These are phyloP conservation scores for Oreochromis aureus DNA, from an alignment of 2,113 vertebrate genomes.

Conservation along the genomic window DNA sequence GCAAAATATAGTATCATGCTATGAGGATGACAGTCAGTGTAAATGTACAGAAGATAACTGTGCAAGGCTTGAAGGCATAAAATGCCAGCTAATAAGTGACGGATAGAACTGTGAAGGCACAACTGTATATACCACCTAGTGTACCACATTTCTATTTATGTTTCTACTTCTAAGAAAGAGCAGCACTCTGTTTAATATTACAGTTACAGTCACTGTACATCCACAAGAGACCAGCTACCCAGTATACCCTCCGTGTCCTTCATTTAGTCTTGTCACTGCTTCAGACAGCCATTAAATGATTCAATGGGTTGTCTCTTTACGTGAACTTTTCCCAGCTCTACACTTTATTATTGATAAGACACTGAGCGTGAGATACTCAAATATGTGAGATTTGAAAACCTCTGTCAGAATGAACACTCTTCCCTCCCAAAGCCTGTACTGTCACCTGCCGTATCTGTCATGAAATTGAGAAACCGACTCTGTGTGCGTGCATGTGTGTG, in stretches of 20 bases:
- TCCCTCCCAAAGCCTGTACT: background rate
- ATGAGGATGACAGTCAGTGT: background rate
- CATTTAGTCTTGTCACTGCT: conserved; percentile 11
- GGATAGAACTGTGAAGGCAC: background rate
- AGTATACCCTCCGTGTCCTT: conserved; percentile 13
- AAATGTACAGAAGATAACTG: conserved; percentile 3
- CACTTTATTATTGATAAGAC: conserved; percentile 55
- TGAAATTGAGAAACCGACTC: conserved; percentile 5
- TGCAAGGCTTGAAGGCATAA: background rate
- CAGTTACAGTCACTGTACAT: background rate
- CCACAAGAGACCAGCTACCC: background rate
- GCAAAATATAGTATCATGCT: background rate
- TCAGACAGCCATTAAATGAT: conserved; percentile 47
- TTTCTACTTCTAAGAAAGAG: background rate
- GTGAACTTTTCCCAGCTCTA: conserved; percentile 32
- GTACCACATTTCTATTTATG: background rate
- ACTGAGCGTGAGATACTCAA: conserved; percentile 28
- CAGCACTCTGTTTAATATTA: background rate
- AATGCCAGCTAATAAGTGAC: background rate
- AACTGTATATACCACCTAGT: background rate
- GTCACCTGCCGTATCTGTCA: background rate
- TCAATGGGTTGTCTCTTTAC: conserved; percentile 39
- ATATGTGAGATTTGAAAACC: conserved; percentile 52
- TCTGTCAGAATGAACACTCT: conserved; percentile 36
- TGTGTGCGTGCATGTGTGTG: background rate